Conservation (phyloP, 2,113 vertebrate genomes). For the Motacilla alba region DNA sequence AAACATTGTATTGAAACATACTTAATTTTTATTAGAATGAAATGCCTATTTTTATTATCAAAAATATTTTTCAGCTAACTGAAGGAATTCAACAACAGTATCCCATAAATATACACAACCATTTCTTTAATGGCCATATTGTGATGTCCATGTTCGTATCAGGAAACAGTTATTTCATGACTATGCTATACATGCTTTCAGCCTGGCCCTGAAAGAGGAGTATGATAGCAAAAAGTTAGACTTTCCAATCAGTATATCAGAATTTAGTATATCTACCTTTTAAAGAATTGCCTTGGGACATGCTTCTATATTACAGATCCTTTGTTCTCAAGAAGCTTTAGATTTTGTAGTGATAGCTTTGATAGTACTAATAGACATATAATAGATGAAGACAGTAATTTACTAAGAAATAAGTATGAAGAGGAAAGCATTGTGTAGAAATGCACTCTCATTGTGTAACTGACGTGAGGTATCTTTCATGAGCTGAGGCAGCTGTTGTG, state of each 20-base stretch:
- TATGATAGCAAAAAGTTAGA: background rate
- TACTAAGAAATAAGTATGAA: background rate
- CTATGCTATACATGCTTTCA: background rate
- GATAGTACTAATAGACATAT: background rate
- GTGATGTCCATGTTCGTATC: background rate
- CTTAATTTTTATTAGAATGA: background rate
- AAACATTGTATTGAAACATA: background rate
- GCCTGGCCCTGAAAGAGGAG: background rate
- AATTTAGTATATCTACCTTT: background rate
- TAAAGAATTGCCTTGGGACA: background rate
- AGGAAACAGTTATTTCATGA: background rate
- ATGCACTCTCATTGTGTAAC: background rate
- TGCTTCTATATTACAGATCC: background rate
- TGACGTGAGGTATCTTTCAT: background rate
- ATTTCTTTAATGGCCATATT: background rate
- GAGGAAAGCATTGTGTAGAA: background rate
- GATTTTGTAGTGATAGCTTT: background rate
- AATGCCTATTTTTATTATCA: background rate
- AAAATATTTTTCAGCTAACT: background rate
- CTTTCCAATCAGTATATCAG: background rate
- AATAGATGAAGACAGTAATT: background rate
- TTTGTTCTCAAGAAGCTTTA: background rate
- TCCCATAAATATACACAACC: accelerated
- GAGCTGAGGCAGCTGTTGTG: background rate
- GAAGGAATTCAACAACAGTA: background rate